Conservation (phyloP, 2,113 vertebrate genomes). For the Urocitellus parryii region DNA sequence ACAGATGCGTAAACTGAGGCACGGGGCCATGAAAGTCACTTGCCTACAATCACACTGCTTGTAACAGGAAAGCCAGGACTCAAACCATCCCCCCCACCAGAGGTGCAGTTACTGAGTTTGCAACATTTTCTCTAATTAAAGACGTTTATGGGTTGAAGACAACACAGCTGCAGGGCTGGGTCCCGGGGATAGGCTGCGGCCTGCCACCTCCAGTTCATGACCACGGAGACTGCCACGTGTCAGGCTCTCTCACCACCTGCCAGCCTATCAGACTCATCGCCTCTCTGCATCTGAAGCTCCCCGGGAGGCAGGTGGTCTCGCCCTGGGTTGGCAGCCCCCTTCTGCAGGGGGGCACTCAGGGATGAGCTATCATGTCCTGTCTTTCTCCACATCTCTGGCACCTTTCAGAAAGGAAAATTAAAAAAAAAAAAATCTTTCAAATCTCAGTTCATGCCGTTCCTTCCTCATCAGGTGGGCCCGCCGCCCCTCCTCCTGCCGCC, state of each 20-base stretch:
- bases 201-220: background rate
- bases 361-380: background rate
- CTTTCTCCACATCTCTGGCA: background rate
- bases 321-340: background rate
- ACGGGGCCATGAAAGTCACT: background rate
- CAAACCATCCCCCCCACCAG: no score
- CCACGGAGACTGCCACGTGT: background rate
- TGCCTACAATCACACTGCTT: background rate
- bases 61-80: background rate
- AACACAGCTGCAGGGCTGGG: background rate
- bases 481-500: accelerated
- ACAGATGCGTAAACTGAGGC: background rate
- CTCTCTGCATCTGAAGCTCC: background rate
- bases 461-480: background rate
- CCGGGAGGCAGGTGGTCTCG: background rate
- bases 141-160: background rate
- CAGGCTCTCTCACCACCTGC: background rate
- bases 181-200: accelerated
- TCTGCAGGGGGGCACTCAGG: background rate
- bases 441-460: background rate
- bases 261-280: background rate
- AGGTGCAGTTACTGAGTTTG: background rate
- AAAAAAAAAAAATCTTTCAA: background rate
- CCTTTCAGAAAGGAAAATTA: constrained; percentile 41
- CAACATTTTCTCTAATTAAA: background rate